Evolutionary conservation across 2,888 invertebrate species (phyloP).

Genomic region (Teleiodes luculella): DNA sequence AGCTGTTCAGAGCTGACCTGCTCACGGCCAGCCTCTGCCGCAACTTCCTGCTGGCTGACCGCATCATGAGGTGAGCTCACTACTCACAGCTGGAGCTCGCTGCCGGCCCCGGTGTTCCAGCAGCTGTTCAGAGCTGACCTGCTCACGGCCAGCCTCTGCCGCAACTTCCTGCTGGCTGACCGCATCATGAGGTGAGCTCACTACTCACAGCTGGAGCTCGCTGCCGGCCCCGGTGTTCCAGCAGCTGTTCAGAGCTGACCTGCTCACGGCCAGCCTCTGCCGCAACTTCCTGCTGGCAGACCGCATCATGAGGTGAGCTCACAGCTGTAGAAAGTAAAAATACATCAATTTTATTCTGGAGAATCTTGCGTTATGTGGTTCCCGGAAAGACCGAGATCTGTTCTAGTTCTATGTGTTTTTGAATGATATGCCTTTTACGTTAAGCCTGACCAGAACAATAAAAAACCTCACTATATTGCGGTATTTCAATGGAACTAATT

Average conservation of each 20-base stretch:
- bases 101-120: too few species aligned
- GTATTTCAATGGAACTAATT: too few species aligned
- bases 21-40: slow-evolving; percentile 56
- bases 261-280: slow-evolving; percentile 21
- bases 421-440: too few species aligned
- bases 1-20: not conserved
- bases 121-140: not conserved
- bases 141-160: slow-evolving; percentile 33
- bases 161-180: slow-evolving; percentile 98
- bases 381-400: too few species aligned
- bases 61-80: slow-evolving; percentile 87
- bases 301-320: slow-evolving; percentile 87
- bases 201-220: not conserved
- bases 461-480: too few species aligned
- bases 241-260: not conserved
- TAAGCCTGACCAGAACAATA: too few species aligned
- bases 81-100: not conserved
- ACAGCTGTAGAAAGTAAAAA: too few species aligned
- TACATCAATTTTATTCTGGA: too few species aligned
- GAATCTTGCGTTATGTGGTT: not conserved
- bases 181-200: slow-evolving; percentile 88
- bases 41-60: slow-evolving; percentile 97
- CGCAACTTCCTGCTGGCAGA: slow-evolving; percentile 98
- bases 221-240: too few species aligned
- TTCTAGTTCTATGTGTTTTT: too few species aligned